These are phyloP conservation scores for Mystacornis crossleyi DNA, from an alignment of 2,113 vertebrate species.

Conservation along the genomic window DNA sequence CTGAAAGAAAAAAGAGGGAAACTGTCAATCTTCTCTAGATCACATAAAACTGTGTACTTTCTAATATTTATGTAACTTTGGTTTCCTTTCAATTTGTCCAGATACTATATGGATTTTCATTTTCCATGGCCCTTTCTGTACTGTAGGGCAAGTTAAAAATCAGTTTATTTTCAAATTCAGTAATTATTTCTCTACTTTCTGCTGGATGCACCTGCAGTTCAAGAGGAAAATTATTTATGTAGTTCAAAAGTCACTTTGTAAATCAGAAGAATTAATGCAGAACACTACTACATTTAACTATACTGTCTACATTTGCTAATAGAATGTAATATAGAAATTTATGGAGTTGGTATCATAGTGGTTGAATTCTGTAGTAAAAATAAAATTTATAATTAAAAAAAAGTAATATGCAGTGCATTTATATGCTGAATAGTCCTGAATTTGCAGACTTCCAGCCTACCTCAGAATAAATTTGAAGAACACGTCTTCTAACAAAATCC, in stretches of 20 bases:
- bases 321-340: not conserved
- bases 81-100: not conserved
- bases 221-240: slow-evolving; percentile 42
- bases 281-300: slow-evolving; percentile 25
- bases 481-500: not conserved
- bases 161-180: not conserved
- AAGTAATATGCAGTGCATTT: slow-evolving; percentile 13
- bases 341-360: not conserved
- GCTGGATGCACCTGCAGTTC: slow-evolving; percentile 9
- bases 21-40: not conserved
- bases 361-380: slow-evolving; percentile 38
- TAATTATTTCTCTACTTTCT: not conserved
- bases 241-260: slow-evolving; percentile 58
- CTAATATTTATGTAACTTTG: not conserved
- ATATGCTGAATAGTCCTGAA: slow-evolving; percentile 18
- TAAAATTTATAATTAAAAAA: slow-evolving; percentile 20
- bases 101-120: not conserved
- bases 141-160: not conserved
- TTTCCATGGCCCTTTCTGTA: not conserved
- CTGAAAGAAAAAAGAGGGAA: not conserved
- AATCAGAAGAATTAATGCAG: slow-evolving; percentile 58
- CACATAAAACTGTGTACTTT: not conserved
- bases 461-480: not conserved
- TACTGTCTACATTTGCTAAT: not conserved
- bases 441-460: slow-evolving; percentile 35